Evolutionary conservation across 2,888 invertebrate species (phyloP), one percentile per base, ranked within the genome.

Genomic region (Synergus itoensis): DNA sequence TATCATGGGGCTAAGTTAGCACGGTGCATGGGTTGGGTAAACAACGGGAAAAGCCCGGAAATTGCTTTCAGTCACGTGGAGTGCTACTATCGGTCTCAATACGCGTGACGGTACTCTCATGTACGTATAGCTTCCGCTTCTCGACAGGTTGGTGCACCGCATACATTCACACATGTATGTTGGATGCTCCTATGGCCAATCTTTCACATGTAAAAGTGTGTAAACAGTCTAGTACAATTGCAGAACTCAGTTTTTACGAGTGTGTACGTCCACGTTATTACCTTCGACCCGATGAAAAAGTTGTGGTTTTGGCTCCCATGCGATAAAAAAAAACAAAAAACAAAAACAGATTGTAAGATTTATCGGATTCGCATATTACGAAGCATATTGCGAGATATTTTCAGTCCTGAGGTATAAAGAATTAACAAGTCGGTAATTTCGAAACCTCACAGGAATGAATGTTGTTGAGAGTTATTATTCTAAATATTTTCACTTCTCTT

Each of bases 11-110:
- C 77, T 43, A 69, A 75, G 77, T 80, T 80, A 80, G 45, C 80
- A 75, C 65, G 77, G 62, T 43, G 77, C 18, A 18, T 48, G 63
- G 48, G 63, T n/a, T 73, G 45, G 43, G 77, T 78, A 78, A 77
- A 80, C 78, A 78, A 78, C 62, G 65, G 41, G 41, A 62, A 76
- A 80, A 78, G 43, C 43, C 41, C 73, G 73, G 78, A 79, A 79
- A 76, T 76, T 76, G 76, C 64, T 79, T 79, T 76, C 41, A 77
- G 63, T 63, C 62, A 63, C 21, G 48, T 63, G 48, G 45, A 62
- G 63, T 57, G 60, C 60, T 69, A 40, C 63, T 79, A 73, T 79
- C 64, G 48, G 62, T 64, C 64, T 79, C 36, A 75, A 64, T 76
- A 53, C 45, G 21, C 28, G 63, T 64, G 63, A 64, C n/a, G 36